phyloP scores from a whole-genome alignment of 2,797 vertebrate species.

The Potorous gilbertii region DNA sequence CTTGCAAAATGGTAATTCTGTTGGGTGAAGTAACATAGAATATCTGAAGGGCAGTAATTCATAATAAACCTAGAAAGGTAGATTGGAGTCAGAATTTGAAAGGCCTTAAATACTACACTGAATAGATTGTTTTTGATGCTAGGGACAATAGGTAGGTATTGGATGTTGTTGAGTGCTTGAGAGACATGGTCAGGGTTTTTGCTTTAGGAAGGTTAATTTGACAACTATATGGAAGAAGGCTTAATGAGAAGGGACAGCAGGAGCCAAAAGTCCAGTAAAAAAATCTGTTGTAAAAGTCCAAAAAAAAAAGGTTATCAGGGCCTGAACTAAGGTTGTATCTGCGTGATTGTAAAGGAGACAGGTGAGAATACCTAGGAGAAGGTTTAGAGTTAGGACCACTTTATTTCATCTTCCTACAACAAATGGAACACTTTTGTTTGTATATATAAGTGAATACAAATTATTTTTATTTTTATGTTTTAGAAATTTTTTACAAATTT shows the following conservation, averaged over 20 bases:
- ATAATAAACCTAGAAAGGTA: neutral
- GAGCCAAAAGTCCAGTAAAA: neutral
- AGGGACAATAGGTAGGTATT: neutral
- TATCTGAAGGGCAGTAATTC: neutral
- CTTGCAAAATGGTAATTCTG: neutral
- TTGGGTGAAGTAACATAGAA: neutral
- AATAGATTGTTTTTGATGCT: neutral
- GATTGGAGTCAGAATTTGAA: neutral
- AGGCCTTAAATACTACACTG: neutral
- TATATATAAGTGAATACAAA: neutral
- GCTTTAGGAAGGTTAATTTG: neutral
- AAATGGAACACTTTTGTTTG: neutral
- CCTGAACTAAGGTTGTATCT: neutral
- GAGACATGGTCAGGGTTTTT: neutral
- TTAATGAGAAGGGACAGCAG: neutral
- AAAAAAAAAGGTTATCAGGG: neutral
- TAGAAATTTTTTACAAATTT: neutral
- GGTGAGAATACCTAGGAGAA: neutral
- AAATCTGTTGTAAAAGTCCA: neutral
- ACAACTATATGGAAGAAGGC: neutral
- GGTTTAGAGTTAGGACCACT: neutral
- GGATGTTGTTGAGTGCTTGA: neutral
- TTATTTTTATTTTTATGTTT: neutral
- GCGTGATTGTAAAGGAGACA: neutral
- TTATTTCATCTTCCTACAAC: neutral